A percentile compares a stretch with the other conserved stretches of the same genome.
phyloP scores from a whole-genome alignment of 2,113 vertebrate genomes.

The Trachemys scripta region DNA sequence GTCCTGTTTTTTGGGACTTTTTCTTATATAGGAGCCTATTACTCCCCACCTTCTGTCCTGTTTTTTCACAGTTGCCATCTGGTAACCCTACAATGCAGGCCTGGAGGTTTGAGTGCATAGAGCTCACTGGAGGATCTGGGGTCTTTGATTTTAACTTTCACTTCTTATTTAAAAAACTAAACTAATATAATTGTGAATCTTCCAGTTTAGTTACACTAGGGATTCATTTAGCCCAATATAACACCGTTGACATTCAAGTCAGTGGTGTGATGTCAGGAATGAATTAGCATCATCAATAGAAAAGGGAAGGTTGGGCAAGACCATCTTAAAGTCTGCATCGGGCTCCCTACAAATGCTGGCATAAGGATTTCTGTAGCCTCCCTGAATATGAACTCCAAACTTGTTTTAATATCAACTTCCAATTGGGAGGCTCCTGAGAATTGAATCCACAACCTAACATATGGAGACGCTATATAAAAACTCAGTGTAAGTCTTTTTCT shows the following conservation, averaged over 20 bases:
- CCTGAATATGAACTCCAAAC: background rate
- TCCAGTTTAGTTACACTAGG: background rate
- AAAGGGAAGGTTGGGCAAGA: background rate
- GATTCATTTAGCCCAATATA: background rate
- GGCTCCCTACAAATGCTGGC: background rate
- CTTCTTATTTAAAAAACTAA: background rate
- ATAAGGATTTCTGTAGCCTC: background rate
- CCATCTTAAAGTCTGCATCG: background rate
- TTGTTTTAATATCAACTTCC: background rate
- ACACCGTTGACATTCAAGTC: background rate
- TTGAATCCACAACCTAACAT: background rate
- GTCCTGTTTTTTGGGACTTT: no score
- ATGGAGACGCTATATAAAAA: background rate
- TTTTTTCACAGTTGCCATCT: no score
- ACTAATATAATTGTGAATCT: background rate
- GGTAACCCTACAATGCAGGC: rapidly evolving
- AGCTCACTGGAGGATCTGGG: background rate
- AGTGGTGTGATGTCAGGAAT: background rate
- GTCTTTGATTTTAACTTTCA: background rate
- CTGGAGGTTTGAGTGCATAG: background rate
- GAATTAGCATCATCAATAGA: background rate
- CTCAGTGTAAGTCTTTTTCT: background rate
- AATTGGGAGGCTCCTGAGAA: background rate
- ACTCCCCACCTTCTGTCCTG: no score
- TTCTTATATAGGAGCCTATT: no score